A percentile compares a stretch with the other conserved stretches of the same genome.
phyloP scores from a whole-genome alignment of 2,797 vertebrate genomes.

The Telmatherina bonti region DNA sequence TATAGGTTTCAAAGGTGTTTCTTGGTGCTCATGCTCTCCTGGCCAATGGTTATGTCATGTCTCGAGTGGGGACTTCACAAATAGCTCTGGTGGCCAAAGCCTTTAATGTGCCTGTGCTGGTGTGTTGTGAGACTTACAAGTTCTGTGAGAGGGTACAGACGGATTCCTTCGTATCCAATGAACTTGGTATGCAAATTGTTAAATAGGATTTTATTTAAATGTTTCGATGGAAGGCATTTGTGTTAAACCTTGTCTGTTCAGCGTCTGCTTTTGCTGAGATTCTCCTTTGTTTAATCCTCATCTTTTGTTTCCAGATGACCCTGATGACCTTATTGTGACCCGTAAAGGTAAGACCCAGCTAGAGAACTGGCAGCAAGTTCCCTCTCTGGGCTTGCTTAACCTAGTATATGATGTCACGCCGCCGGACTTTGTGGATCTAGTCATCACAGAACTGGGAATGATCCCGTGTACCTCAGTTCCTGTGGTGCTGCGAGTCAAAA shows the following conservation, averaged over 20 bases:
- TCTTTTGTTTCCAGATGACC: conserved; percentile 85
- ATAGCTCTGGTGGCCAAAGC: conserved; percentile 95
- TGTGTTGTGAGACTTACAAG: conserved; percentile 99
- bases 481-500: conserved; percentile 96
- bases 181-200: conserved; percentile 86
- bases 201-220: background rate
- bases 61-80: conserved; percentile 95
- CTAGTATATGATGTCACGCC: conserved; percentile 97
- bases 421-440: conserved; percentile 95
- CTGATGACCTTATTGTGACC: conserved; percentile 90
- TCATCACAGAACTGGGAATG: conserved; percentile 98
- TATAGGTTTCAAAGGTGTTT: conserved; percentile 96
- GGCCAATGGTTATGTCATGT: conserved; percentile 98
- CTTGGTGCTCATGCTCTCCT: conserved; percentile 95
- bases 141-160: conserved; percentile 98
- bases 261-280: background rate
- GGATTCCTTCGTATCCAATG: conserved; percentile 97
- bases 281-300: background rate
- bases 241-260: background rate
- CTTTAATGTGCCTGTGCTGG: conserved; percentile 95
- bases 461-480: conserved; percentile 98
- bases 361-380: conserved; percentile 87
- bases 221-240: background rate
- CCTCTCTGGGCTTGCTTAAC: conserved; percentile 90
- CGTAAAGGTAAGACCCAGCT: conserved; percentile 85